These are phyloP conservation scores for Arizona elegans DNA, from an alignment of 2,113 vertebrate species.

Conservation along the genomic window DNA sequence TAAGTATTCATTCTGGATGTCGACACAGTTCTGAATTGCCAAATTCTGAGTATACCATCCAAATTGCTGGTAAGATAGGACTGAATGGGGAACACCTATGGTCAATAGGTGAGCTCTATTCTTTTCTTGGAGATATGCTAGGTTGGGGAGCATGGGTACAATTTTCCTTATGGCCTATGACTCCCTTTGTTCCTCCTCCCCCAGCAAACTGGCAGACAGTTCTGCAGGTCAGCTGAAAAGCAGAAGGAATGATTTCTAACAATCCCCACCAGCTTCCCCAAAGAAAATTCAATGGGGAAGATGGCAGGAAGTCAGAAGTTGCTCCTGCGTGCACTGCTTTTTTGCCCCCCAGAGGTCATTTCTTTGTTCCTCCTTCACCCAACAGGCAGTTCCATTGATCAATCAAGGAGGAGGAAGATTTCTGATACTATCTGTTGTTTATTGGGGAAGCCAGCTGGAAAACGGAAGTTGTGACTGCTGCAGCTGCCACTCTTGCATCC, in stretches of 20 bases:
- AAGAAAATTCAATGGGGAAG: neutral
- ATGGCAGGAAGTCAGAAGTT: neutral
- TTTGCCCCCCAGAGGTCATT: neutral
- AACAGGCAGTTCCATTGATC: neutral
- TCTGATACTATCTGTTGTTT: neutral
- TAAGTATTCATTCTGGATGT: neutral
- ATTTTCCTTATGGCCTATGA: too few species aligned
- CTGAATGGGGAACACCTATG: too few species aligned
- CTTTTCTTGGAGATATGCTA: too few species aligned
- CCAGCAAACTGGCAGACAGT: neutral
- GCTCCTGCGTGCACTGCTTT: neutral
- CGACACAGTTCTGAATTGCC: neutral
- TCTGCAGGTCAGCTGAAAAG: neutral
- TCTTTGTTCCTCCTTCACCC: neutral
- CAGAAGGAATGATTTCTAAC: neutral
- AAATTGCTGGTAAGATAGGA: too few species aligned
- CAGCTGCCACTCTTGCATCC: neutral
- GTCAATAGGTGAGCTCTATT: too few species aligned
- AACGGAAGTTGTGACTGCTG: neutral
- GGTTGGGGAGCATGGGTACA: too few species aligned
- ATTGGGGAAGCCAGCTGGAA: neutral
- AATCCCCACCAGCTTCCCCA: neutral
- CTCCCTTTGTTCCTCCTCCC: neutral
- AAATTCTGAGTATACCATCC: neutral
- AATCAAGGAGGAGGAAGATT: neutral